Evolutionary conservation across 2,113 vertebrate genomes (phyloP).

Genomic region (Ciconia maguari): DNA sequence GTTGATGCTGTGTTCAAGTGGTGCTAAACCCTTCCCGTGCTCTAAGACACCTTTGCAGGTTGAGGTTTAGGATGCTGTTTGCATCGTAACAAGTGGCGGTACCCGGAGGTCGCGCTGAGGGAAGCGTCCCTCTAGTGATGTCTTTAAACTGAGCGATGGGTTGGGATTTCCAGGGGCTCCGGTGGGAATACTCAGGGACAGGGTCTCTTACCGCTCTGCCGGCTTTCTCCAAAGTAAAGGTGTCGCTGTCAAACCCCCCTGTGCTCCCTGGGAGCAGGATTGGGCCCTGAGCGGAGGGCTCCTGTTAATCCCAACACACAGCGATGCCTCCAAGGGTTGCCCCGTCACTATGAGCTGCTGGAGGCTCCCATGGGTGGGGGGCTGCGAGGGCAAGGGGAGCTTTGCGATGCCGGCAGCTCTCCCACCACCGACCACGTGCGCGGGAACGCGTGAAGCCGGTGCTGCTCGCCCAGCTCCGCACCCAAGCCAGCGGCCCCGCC

Average conservation of each 20-base stretch:
- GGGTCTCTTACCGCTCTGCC: background rate
- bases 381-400: background rate
- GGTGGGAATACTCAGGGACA: background rate
- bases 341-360: fast-evolving
- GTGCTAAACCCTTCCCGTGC: background rate
- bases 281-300: background rate
- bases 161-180: background rate
- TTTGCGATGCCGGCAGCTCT: background rate
- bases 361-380: fast-evolving
- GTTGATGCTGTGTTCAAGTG: background rate
- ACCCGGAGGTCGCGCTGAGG: background rate
- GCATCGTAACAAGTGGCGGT: background rate
- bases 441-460: background rate
- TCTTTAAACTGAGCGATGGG: background rate
- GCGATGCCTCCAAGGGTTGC: background rate
- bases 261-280: background rate
- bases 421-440: background rate
- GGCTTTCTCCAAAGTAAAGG: background rate
- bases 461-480: background rate
- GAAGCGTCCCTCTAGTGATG: background rate
- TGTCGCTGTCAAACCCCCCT: fast-evolving
- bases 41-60: background rate
- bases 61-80: background rate
- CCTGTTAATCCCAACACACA: fast-evolving
- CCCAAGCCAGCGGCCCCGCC: background rate